These are phyloP conservation scores for Gymnodraco acuticeps DNA, from an alignment of 2,797 vertebrate species.

Conservation along the genomic window DNA sequence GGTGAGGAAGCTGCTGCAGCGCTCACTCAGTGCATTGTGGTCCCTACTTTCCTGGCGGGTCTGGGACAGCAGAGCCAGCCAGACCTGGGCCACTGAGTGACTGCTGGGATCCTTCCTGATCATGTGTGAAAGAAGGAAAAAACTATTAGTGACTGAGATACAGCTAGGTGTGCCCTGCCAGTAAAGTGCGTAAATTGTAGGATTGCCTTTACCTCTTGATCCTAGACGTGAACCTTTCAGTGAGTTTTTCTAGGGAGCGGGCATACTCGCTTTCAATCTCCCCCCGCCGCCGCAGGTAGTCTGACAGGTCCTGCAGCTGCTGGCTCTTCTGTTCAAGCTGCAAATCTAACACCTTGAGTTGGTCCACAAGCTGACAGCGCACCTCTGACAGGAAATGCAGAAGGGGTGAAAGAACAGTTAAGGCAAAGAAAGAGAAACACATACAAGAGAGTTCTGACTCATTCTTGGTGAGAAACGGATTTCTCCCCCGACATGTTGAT, in stretches of 20 bases:
- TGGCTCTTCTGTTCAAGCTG: conserved; percentile 86
- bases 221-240: conserved; percentile 80
- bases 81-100: conserved; percentile 77
- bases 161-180: neutral
- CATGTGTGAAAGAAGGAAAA: neutral
- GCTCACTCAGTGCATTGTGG: conserved; percentile 80
- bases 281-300: conserved; percentile 83
- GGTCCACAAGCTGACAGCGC: conserved; percentile 84
- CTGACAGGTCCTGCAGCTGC: conserved; percentile 83
- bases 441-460: neutral
- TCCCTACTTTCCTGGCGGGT: conserved; percentile 84
- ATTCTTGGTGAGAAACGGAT: conserved; percentile 22
- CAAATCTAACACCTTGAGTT: conserved; percentile 83
- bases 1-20: conserved; percentile 73
- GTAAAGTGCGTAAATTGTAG: too few species aligned
- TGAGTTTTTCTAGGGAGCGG: conserved; percentile 83
- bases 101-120: conserved; percentile 81
- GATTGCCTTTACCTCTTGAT: conserved; percentile 75
- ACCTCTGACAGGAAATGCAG: conserved; percentile 72
- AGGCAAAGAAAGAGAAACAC: neutral
- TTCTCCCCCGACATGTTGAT: neutral
- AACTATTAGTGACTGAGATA: neutral
- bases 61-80: conserved; percentile 80
- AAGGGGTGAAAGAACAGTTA: neutral
- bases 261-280: conserved; percentile 86